Evolutionary conservation across 2,888 invertebrate genomes (phyloP).

Genomic region (Dendrolimus pini): DNA sequence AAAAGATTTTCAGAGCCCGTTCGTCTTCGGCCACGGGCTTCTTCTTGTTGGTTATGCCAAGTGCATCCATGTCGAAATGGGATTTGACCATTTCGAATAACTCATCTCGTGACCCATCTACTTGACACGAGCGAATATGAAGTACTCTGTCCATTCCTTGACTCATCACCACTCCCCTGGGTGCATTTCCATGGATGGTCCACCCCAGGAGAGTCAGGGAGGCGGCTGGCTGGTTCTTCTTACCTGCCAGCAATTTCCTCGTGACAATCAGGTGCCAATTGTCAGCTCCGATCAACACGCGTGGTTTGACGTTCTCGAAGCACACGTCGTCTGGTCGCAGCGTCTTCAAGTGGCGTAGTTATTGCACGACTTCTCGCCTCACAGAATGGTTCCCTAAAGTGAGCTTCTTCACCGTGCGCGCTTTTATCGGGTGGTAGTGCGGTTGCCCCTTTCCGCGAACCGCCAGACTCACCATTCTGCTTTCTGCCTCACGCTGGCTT

Average conservation of each 20-base stretch:
- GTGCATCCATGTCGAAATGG: slow-evolving; percentile 3
- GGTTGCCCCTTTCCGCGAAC: background rate
- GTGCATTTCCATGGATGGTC: slow-evolving; percentile 3
- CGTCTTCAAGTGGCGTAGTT: background rate
- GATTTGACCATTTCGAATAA: background rate
- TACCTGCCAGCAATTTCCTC: background rate
- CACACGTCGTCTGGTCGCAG: background rate
- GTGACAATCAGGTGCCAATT: slow-evolving; percentile 5
- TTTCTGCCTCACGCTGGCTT: background rate
- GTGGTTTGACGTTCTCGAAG: slow-evolving; percentile 2
- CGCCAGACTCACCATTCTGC: background rate
- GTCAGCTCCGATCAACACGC: slow-evolving; percentile 4
- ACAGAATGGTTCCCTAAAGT: background rate
- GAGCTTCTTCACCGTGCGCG: slow-evolving; percentile 3
- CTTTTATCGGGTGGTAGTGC: background rate
- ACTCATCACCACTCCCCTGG: background rate
- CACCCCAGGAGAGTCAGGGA: slow-evolving; percentile 5
- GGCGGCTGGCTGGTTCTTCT: slow-evolving; percentile 2
- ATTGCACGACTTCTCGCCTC: background rate
- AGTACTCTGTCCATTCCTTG: background rate
- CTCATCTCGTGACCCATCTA: background rate
- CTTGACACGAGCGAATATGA: background rate
- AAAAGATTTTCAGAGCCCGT: slow-evolving; percentile 4
- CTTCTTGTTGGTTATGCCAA: background rate
- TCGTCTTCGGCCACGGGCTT: slow-evolving; percentile 1